Evolutionary conservation across 2,797 vertebrate genomes (phyloP).

Genomic region (Austrolebias charrua): DNA sequence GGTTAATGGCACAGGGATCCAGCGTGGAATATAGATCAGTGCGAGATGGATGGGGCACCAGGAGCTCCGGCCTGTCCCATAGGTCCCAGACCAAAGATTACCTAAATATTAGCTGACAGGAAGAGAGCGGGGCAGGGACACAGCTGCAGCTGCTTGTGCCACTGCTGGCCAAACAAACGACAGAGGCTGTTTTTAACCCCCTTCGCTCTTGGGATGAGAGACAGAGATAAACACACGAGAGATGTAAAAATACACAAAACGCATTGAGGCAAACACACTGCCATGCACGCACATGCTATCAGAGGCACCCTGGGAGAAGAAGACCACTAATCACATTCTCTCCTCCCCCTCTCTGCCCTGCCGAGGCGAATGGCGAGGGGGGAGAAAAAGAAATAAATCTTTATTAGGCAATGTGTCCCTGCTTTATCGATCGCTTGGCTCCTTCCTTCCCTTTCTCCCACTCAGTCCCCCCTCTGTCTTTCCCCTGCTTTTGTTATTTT

Average conservation of each 20-base stretch:
- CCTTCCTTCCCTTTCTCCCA: conserved; percentile 58
- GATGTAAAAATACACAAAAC: conserved; percentile 65
- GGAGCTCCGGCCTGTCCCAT: conserved; percentile 76
- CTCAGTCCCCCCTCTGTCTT: conserved; percentile 51
- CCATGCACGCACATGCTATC: conserved; percentile 58
- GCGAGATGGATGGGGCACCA: conserved; percentile 79
- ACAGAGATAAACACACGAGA: conserved; percentile 57
- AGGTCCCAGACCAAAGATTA: conserved; percentile 82
- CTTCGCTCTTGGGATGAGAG: conserved; percentile 55
- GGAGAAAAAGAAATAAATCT: conserved; percentile 74
- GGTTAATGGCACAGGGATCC: conserved; percentile 77
- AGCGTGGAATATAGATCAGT: conserved; percentile 81
- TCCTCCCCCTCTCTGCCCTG: conserved; percentile 63
- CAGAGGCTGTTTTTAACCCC: conserved; percentile 72
- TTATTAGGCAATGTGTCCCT: conserved; percentile 82
- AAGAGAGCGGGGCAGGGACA: conserved; percentile 73
- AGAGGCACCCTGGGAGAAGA: conserved; percentile 72
- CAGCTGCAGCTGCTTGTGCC: conserved; percentile 76
- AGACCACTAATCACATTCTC: conserved; percentile 78
- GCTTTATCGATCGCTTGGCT: conserved; percentile 77
- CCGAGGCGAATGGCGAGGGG: conserved; percentile 60
- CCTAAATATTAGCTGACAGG: conserved; percentile 83
- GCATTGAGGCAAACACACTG: conserved; percentile 51
- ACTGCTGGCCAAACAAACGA: conserved; percentile 74
- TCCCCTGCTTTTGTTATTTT: conserved; percentile 79